Percentiles rank a stretch among this genome's conserved stretches.
These are phyloP conservation scores for Triplophysa siluroides DNA, from an alignment of 2,113 vertebrate species.

Conservation along the genomic window DNA sequence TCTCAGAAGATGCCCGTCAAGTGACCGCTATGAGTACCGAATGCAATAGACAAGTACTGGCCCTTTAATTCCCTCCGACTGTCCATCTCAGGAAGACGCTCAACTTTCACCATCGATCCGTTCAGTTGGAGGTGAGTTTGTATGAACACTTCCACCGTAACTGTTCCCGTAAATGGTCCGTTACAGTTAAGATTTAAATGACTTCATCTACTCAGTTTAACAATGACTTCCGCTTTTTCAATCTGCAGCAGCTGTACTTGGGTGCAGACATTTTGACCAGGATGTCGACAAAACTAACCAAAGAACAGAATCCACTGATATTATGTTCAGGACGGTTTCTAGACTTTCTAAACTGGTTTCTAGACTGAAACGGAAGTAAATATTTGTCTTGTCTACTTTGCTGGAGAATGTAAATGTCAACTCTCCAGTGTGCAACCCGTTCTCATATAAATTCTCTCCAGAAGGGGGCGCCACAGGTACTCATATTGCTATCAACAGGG, in stretches of 20 bases:
- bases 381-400: background rate
- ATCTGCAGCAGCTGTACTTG: slow-evolving; percentile 38
- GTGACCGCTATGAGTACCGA: slow-evolving; percentile 14
- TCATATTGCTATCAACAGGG: slow-evolving; percentile 5
- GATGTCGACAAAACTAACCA: background rate
- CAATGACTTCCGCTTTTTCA: background rate
- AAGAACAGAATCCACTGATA: slow-evolving; percentile 29
- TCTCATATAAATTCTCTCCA: slow-evolving; percentile 31
- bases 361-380: background rate
- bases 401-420: slow-evolving; percentile 51
- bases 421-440: slow-evolving; percentile 41
- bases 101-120: slow-evolving; percentile 40
- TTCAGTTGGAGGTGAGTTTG: slow-evolving; percentile 35
- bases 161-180: background rate
- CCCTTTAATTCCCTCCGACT: slow-evolving; percentile 37
- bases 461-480: slow-evolving; percentile 20
- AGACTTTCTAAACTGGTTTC: too few relatives aligned
- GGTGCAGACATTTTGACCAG: slow-evolving; percentile 7
- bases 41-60: slow-evolving; percentile 38
- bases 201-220: background rate
- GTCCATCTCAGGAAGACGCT: slow-evolving; percentile 16
- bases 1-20: too few relatives aligned
- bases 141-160: background rate
- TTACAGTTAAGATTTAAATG: background rate
- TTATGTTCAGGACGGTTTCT: background rate